Base-by-base conservation (phyloP, 1,140 invertebrate genomes). In the Chymomyza costata region DNA sequence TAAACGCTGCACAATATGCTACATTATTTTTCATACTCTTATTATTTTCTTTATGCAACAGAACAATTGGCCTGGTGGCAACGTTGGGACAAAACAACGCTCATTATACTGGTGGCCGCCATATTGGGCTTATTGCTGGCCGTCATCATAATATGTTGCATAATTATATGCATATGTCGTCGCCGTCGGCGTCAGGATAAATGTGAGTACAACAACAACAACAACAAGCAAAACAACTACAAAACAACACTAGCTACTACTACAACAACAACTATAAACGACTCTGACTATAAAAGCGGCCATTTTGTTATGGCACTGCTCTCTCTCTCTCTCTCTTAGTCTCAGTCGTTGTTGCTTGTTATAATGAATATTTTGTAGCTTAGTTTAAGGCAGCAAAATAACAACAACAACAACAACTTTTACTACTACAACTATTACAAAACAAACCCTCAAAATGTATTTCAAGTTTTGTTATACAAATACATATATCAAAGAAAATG, bases 111-210 rank as follows among this genome's bases (percentile, higher is more conserved):
- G 48, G 90, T 93, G 2, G 91, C 91, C 7, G 89, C 91, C 6
- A 90, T 93, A 6, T 89, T 92, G n/a, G 90, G 90, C 2, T 87
- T 94, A 28, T 88, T 96, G 38, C 85, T 95, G 37, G 89, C 93
- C 54, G 90, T 94, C 37, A 89, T 95, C 38, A 90, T 95, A 48
- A 91, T 95, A 51, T 94, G 93, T 86, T 90, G 94, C 74, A 90
- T 93, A 62, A 93, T 96, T 71, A 93, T 93, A 71, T 89, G 94
- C 70, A 89, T 95, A 54, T 95, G 93, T 84, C 88, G 92, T 52
- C 88, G 92, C 47, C 93, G 93, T 86, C 88, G 93, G 59, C 91
- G 91, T 45, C 91, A 92, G 65, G 92, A 93, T 76, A 95, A 95
- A 92, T 95, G 94, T 95, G 88, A 94, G 93, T 94, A 76, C 51